Conservation (phyloP, 2,888 invertebrate species). For the Hanleya hanleyi region DNA sequence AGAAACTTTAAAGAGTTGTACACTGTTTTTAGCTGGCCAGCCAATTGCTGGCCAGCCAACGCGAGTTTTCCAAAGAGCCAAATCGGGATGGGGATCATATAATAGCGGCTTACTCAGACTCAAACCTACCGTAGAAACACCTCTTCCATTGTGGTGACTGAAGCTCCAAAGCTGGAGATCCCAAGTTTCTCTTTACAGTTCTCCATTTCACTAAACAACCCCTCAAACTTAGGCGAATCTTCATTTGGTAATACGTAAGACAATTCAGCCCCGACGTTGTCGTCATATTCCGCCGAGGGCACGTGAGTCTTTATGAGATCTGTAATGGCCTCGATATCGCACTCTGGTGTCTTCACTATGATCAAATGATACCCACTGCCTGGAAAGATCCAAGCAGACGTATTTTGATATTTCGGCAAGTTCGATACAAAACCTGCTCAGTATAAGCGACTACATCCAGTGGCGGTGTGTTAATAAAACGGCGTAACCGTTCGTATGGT, state of each 20-base stretch:
- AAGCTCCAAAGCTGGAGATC: conserved; percentile 86
- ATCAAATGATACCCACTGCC: conserved; percentile 87
- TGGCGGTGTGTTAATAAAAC: no score
- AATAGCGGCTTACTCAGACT: no score
- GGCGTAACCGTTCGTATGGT: no score
- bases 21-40: no score
- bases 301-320: conserved; percentile 79
- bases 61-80: no score
- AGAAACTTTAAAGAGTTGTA: no score
- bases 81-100: no score
- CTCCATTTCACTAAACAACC: conserved; percentile 62
- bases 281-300: conserved; percentile 79
- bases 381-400: no score
- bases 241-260: conserved; percentile 66
- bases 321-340: conserved; percentile 76
- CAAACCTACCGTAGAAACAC: conserved; percentile 76
- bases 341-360: conserved; percentile 77
- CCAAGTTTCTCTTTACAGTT: conserved; percentile 76
- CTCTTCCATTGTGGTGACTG: conserved; percentile 91
- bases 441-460: no score
- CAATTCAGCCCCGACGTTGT: conserved; percentile 67
- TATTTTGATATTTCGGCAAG: no score
- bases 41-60: no score
- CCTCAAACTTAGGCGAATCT: conserved; percentile 55
- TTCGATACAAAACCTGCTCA: no score